phyloP scores from a whole-genome alignment of 2,113 vertebrate genomes.

The Bostrychus sinensis region DNA sequence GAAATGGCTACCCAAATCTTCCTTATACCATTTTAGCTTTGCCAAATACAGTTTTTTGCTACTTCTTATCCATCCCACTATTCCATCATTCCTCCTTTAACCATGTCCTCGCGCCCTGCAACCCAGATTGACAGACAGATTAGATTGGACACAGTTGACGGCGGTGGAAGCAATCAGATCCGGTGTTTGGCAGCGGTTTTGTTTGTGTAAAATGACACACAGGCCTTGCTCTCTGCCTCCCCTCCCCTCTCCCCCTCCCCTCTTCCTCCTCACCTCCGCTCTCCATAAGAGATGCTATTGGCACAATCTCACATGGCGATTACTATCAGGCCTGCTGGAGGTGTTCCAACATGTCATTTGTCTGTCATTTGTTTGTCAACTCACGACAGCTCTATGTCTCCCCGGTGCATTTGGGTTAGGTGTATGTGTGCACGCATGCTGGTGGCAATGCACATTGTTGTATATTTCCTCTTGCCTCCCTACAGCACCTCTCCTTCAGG shows the following conservation, averaged over 20 bases:
- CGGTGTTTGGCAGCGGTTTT: slow-evolving; percentile 78
- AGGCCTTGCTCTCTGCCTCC: slow-evolving; percentile 51
- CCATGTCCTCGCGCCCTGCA: slow-evolving; percentile 56
- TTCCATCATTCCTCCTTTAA: slow-evolving; percentile 67
- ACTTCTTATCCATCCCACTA: slow-evolving; percentile 50
- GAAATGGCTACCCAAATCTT: slow-evolving; percentile 10
- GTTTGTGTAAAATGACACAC: slow-evolving; percentile 83
- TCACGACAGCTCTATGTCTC: slow-evolving; percentile 72
- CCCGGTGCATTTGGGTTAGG: slow-evolving; percentile 59
- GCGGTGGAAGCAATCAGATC: slow-evolving; percentile 78
- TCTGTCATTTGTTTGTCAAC: slow-evolving; percentile 84
- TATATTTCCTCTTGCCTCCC: slow-evolving; percentile 56
- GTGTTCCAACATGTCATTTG: slow-evolving; percentile 82
- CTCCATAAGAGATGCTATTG: slow-evolving; percentile 72
- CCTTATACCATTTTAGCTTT: slow-evolving; percentile 35
- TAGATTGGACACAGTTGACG: slow-evolving; percentile 83
- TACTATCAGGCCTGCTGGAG: slow-evolving; percentile 80
- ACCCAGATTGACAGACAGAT: slow-evolving; percentile 82
- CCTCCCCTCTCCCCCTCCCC: slow-evolving; percentile 25
- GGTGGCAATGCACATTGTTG: slow-evolving; percentile 62
- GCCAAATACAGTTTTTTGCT: slow-evolving; percentile 50
- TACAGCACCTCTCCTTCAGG: slow-evolving; percentile 74
- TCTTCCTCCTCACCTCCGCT: slow-evolving; percentile 17
- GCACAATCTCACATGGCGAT: slow-evolving; percentile 80
- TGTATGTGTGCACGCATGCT: slow-evolving; percentile 24